phyloP scores from a whole-genome alignment of 2,797 vertebrate genomes.

The Pogoniulus pusillus region DNA sequence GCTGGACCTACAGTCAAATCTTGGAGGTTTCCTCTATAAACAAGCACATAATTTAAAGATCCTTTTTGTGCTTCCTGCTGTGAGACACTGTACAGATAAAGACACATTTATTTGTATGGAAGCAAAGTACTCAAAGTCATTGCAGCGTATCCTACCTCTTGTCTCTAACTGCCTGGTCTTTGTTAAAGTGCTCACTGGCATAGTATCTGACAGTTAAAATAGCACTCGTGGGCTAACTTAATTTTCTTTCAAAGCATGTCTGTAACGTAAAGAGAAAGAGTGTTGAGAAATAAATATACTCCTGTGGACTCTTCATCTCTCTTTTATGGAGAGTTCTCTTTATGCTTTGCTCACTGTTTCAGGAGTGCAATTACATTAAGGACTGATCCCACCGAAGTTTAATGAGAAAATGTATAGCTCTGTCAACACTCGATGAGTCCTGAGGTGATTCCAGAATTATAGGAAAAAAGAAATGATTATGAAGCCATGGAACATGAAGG shows the following conservation, averaged over 20 bases:
- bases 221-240: background rate
- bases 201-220: background rate
- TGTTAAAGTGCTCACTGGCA: background rate
- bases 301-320: background rate
- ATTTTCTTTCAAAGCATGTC: slow-evolving; percentile 7
- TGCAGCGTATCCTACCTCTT: fast-evolving
- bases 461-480: background rate
- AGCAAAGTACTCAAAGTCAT: background rate
- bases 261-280: background rate
- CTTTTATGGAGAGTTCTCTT: slow-evolving; percentile 1
- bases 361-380: background rate
- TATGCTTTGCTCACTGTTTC: background rate
- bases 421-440: background rate
- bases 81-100: background rate
- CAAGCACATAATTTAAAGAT: background rate
- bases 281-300: background rate
- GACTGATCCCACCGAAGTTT: slow-evolving; percentile 3
- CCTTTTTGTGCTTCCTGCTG: background rate
- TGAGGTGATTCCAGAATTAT: background rate
- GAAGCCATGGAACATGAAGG: background rate
- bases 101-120: fast-evolving
- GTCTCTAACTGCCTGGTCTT: background rate
- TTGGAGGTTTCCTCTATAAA: background rate
- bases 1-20: background rate
- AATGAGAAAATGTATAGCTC: background rate